Evolutionary conservation across 2,113 vertebrate species (phyloP).

Genomic region (Ranitomeya imitator): DNA sequence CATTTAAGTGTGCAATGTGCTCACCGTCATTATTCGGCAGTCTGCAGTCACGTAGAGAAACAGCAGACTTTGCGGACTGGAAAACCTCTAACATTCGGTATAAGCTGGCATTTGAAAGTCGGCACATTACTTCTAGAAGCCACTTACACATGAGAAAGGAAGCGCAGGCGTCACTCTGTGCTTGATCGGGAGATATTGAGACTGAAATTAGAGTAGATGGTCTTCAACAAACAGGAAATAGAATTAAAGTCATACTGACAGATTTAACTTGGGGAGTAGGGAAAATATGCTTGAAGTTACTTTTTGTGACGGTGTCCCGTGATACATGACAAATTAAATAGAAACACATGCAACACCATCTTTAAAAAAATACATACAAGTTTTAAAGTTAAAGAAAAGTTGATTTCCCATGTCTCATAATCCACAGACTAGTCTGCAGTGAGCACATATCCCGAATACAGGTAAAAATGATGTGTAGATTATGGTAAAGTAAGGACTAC

Average conservation of each 20-base stretch:
- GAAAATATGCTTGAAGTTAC: neutral
- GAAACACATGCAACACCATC: neutral
- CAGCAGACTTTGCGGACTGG: too few relatives aligned
- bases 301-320: conserved; percentile 29
- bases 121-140: conserved; percentile 7
- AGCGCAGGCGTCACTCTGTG: conserved; percentile 32
- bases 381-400: too few relatives aligned
- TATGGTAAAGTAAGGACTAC: too few relatives aligned
- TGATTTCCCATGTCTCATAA: too few relatives aligned
- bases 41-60: too few relatives aligned
- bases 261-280: neutral
- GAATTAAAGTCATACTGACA: conserved; percentile 19
- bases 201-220: conserved; percentile 37
- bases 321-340: neutral
- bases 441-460: too few relatives aligned
- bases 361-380: neutral
- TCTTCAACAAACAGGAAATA: conserved; percentile 25
- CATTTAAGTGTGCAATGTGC: too few relatives aligned
- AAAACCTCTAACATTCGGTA: neutral
- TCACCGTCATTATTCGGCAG: too few relatives aligned
- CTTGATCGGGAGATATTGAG: conserved; percentile 32
- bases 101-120: conserved; percentile 4
- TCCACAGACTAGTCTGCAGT: too few relatives aligned
- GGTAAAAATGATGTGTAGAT: too few relatives aligned
- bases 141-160: conserved; percentile 34